Conservation (phyloP, 1,140 invertebrate genomes). For the Pseudobourletiella spinata region DNA sequence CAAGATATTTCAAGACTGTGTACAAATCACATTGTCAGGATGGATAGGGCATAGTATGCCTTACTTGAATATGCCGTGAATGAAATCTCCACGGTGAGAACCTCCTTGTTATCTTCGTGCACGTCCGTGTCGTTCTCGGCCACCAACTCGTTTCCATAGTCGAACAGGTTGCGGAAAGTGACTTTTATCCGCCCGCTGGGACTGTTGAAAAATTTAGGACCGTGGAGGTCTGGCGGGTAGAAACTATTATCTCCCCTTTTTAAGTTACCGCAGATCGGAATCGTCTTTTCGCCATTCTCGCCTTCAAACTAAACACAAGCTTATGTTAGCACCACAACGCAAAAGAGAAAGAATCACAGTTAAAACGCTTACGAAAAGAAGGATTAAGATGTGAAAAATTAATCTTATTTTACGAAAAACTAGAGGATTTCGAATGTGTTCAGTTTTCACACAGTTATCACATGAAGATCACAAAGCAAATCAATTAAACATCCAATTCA, state of each 20-base stretch:
- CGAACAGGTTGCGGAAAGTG: neutral
- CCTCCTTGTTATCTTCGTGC: neutral
- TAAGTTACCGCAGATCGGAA: neutral
- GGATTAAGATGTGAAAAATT: no score
- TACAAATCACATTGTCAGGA: no score
- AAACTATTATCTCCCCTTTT: neutral
- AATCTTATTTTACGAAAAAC: no score
- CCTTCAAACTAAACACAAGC: constrained; percentile 10
- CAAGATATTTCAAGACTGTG: no score
- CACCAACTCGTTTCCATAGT: constrained; percentile 1
- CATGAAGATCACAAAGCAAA: no score
- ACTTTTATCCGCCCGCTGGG: neutral
- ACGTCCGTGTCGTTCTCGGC: neutral
- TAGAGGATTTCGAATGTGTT: no score
- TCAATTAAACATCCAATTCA: no score
- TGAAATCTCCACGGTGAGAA: neutral
- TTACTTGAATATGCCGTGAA: constrained; percentile 3
- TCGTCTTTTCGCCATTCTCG: neutral
- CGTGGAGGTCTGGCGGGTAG: neutral
- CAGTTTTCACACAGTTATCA: no score
- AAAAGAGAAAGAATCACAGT: neutral
- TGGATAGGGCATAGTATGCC: neutral
- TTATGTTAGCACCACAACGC: neutral
- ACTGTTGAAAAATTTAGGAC: constrained; percentile 10
- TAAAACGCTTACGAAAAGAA: no score